Conservation (phyloP, 1,140 invertebrate genomes). For the Stegodyphus dumicola region DNA sequence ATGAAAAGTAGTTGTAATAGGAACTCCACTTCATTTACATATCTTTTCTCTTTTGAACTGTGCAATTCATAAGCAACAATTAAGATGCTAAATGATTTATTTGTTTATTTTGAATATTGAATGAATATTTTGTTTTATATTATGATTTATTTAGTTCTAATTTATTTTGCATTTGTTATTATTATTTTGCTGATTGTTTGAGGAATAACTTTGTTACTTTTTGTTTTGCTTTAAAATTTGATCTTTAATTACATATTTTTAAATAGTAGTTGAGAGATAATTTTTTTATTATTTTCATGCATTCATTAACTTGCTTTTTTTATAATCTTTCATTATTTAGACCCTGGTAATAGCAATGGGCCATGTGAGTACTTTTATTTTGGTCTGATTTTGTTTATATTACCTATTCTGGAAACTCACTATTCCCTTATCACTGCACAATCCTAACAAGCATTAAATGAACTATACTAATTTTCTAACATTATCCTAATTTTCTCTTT, state of each 20-base stretch:
- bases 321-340: constrained; percentile 51
- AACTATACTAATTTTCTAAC: neutral
- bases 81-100: too few species aligned
- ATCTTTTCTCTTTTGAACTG: too few species aligned
- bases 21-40: too few species aligned
- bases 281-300: constrained; percentile 39
- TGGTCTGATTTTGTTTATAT: constrained; percentile 36
- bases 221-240: neutral
- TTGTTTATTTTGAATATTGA: too few species aligned
- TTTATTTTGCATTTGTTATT: too few species aligned
- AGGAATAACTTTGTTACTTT: too few species aligned
- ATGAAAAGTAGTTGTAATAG: too few species aligned
- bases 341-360: constrained; percentile 61
- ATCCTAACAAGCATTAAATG: neutral
- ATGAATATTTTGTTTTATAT: too few species aligned
- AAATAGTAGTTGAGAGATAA: neutral
- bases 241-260: constrained; percentile 1
- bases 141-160: too few species aligned
- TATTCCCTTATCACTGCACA: constrained; percentile 22
- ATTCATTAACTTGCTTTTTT: constrained; percentile 56
- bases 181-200: too few species aligned
- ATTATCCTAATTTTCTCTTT: neutral
- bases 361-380: constrained; percentile 61
- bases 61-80: too few species aligned
- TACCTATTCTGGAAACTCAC: constrained; percentile 22